A percentile compares a stretch with the other conserved stretches of the same genome.
Conservation (phyloP, 2,113 vertebrate species). For the Vidua macroura region DNA sequence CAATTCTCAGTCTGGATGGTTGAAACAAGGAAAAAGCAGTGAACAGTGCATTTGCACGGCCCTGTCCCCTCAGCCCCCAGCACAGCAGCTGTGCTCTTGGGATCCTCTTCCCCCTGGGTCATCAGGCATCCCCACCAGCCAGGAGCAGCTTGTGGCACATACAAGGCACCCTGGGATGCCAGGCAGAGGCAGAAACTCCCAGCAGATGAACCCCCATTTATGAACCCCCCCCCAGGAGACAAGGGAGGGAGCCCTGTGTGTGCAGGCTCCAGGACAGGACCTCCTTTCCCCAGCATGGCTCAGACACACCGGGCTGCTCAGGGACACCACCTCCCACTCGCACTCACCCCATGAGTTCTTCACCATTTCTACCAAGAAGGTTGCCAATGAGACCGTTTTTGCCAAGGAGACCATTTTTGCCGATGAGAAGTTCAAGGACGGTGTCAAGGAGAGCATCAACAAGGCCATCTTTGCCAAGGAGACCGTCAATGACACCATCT, state of each 20-base stretch:
- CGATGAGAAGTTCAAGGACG: not conserved
- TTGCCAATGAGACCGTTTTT: not conserved
- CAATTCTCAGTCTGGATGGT: slow-evolving; percentile 49
- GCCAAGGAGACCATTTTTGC: not conserved
- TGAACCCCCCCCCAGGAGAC: not conserved
- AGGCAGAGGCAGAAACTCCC: not conserved
- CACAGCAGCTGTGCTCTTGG: fast-evolving
- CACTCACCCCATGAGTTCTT: slow-evolving; percentile 51
- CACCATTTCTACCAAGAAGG: not conserved
- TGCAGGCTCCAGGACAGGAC: not conserved
- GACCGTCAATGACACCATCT: not conserved
- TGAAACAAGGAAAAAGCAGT: not conserved
- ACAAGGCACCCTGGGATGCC: not conserved
- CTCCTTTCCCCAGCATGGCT: not conserved
- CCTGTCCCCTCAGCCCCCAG: not conserved
- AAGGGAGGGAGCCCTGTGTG: not conserved
- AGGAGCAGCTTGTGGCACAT: not conserved
- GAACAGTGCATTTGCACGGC: not conserved
- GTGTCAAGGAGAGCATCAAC: slow-evolving; percentile 31
- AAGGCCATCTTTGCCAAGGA: not conserved
- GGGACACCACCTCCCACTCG: not conserved
- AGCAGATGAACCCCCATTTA: not conserved
- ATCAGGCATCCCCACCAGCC: not conserved
- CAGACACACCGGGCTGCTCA: fast-evolving
- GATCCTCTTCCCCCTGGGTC: not conserved